phyloP scores from a whole-genome alignment of 2,113 vertebrate genomes.

The Agapornis roseicollis region DNA sequence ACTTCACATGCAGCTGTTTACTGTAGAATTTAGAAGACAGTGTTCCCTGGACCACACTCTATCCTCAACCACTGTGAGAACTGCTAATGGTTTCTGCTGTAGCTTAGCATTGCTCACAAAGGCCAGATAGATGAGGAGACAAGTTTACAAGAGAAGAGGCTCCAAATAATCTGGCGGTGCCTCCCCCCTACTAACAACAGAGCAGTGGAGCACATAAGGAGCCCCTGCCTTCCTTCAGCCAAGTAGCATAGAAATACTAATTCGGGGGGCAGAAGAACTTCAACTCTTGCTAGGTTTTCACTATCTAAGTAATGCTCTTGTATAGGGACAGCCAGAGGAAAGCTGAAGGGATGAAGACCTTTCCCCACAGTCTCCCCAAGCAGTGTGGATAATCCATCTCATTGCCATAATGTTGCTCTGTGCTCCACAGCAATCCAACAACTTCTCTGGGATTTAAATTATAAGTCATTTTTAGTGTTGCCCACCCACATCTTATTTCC shows the following conservation, averaged over 20 bases:
- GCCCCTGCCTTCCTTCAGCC: background rate
- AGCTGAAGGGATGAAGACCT: background rate
- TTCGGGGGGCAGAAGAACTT: background rate
- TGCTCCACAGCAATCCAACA: background rate
- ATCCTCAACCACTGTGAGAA: background rate
- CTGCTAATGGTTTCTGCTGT: rapidly evolving
- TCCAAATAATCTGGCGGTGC: background rate
- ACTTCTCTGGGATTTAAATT: background rate
- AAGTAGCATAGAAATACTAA: background rate
- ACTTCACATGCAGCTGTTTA: background rate
- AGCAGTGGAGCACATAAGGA: background rate
- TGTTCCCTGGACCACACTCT: rapidly evolving
- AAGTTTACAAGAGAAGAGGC: background rate
- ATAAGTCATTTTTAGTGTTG: background rate
- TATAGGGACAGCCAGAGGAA: background rate
- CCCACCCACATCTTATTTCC: background rate
- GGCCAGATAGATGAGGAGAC: background rate
- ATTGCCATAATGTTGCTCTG: background rate
- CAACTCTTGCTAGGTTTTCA: background rate
- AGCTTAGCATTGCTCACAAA: background rate
- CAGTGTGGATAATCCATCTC: background rate
- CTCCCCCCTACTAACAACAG: background rate
- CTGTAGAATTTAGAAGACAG: background rate
- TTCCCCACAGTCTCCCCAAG: background rate
- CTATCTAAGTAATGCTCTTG: background rate